Percentiles rank a stretch among this genome's conserved stretches.
Conservation (phyloP, 1,140 invertebrate species). For the Chrysomallon squamiferum region DNA sequence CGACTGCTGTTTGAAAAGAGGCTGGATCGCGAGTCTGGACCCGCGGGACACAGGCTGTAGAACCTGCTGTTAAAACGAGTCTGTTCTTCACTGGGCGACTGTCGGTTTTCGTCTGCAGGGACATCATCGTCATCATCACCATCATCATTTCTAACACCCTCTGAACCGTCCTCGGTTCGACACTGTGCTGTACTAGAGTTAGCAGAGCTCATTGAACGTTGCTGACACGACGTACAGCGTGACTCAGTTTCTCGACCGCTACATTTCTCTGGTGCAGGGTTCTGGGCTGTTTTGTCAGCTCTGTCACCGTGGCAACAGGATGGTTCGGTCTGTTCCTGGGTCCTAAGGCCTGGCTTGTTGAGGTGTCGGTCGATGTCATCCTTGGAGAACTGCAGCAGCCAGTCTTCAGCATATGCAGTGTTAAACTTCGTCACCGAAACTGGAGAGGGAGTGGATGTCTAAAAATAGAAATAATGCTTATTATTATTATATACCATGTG, state of each 20-base stretch:
- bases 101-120: constrained; percentile 23
- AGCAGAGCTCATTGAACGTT: not conserved
- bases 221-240: too few relatives aligned
- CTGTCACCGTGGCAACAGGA: too few relatives aligned
- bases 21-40: constrained; percentile 37
- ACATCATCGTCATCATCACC: constrained; percentile 18
- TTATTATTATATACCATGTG: not conserved
- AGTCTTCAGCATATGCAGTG: constrained; percentile 16
- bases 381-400: constrained; percentile 20
- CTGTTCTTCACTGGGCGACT: constrained; percentile 29
- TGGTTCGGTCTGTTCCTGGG: too few relatives aligned
- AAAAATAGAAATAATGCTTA: constrained; percentile 5
- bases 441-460: constrained; percentile 16
- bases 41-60: constrained; percentile 52
- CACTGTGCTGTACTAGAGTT: too few relatives aligned
- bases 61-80: constrained; percentile 46
- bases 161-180: not conserved
- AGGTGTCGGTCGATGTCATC: constrained; percentile 23
- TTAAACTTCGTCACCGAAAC: constrained; percentile 12
- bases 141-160: not conserved
- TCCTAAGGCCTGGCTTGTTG: not conserved
- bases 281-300: too few relatives aligned
- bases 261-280: not conserved
- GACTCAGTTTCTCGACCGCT: not conserved
- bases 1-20: constrained; percentile 30